These are phyloP conservation scores for Trichogramma pretiosum DNA, from an alignment of 1,140 invertebrate genomes.

Conservation along the genomic window DNA sequence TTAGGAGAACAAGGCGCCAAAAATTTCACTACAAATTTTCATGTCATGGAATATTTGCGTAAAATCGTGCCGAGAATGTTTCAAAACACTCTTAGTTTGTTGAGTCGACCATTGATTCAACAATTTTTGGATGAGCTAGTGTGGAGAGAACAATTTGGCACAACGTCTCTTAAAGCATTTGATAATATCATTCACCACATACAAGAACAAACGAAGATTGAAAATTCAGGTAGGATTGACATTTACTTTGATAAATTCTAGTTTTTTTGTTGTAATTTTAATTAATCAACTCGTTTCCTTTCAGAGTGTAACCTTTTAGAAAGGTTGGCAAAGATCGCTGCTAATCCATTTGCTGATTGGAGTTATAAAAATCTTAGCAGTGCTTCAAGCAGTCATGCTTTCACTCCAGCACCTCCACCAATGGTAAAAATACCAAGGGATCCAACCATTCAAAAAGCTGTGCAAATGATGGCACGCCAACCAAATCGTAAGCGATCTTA, in stretches of 20 bases:
- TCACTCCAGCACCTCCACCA: conserved; percentile 10
- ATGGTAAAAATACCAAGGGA: conserved; percentile 22
- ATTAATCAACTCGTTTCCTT: too few species aligned
- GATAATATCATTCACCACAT: conserved; percentile 72
- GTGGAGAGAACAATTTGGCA: conserved; percentile 68
- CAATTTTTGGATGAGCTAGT: conserved; percentile 82
- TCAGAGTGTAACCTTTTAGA: conserved; percentile 44
- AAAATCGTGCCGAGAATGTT: conserved; percentile 83
- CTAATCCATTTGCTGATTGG: conserved; percentile 76
- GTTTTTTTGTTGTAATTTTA: too few species aligned
- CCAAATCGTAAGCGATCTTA: neutral
- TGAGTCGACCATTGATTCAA: conserved; percentile 77
- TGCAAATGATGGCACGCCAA: neutral
- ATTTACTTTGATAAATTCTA: conserved; percentile 12
- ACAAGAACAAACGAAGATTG: conserved; percentile 63
- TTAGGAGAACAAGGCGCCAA: conserved; percentile 52
- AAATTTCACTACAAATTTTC: conserved; percentile 57
- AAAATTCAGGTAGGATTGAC: conserved; percentile 38
- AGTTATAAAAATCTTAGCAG: conserved; percentile 37
- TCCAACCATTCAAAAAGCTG: conserved; percentile 3
- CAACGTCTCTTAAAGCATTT: conserved; percentile 66
- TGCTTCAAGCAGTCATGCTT: neutral
- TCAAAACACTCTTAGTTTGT: conserved; percentile 73
- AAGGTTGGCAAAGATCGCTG: conserved; percentile 56
- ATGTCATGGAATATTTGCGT: conserved; percentile 79